These are phyloP conservation scores for Pentamera pediparva DNA, from an alignment of 53 echinoderm and acorn worm genomes.

Conservation along the genomic window DNA sequence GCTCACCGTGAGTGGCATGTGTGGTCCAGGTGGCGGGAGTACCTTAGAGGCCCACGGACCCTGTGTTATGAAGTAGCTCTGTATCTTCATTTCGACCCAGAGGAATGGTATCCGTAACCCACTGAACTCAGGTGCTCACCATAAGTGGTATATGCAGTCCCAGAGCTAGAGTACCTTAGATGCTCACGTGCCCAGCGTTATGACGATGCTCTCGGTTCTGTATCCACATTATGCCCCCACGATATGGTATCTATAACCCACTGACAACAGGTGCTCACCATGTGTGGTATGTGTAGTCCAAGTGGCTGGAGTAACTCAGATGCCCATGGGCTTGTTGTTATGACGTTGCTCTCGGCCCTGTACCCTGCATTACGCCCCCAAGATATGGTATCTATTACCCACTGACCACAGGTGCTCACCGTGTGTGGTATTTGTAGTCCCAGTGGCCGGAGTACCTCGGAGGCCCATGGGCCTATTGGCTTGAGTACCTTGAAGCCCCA, in stretches of 20 bases:
- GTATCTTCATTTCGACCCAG: too few relatives aligned
- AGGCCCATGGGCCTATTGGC: constrained; percentile 91
- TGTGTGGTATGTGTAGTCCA: constrained; percentile 67
- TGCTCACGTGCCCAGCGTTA: constrained; percentile 82
- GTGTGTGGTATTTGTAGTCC: too few relatives aligned
- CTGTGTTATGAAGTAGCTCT: too few relatives aligned
- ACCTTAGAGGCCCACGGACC: too few relatives aligned
- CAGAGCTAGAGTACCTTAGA: constrained; percentile 59
- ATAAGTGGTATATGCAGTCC: constrained; percentile 69
- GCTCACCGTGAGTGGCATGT: too few relatives aligned
- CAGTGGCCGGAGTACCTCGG: too few relatives aligned
- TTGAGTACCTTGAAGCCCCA: too few relatives aligned
- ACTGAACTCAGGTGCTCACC: too few relatives aligned
- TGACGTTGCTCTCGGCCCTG: constrained; percentile 51
- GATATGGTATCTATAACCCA: constrained; percentile 32
- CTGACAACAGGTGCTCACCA: too few relatives aligned
- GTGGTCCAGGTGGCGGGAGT: too few relatives aligned
- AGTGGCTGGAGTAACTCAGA: constrained; percentile 63
- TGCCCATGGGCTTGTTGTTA: constrained; percentile 91
- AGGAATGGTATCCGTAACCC: too few relatives aligned
- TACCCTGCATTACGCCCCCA: constrained; percentile 18
- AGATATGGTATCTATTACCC: constrained; percentile 28
- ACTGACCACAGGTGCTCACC: too few relatives aligned
- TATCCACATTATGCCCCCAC: not conserved
- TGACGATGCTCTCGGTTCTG: constrained; percentile 50